Evolutionary conservation across 2,113 vertebrate species (phyloP), one percentile per base, ranked within the genome.

Genomic region (Albula glossodonta): DNA sequence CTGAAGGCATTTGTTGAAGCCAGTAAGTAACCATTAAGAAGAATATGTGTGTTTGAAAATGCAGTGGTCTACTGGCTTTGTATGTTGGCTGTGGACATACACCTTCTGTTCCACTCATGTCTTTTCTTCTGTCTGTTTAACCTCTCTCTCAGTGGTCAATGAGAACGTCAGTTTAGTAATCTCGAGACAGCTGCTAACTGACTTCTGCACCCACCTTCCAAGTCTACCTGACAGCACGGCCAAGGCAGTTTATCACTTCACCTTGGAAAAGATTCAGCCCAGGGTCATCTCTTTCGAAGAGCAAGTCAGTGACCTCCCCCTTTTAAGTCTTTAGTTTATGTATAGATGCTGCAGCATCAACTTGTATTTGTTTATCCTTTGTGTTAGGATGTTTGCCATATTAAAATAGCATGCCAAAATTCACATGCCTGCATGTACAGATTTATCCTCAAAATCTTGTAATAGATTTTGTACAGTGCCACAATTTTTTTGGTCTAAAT

Each of bases 1-100:
- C 93, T 99, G 90, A 99, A 99, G 96, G 98, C 98, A 86, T 99
- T 99, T 94, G 98, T 99, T 86, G 98, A 99, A 98, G 98, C 98
- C 93, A 99, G 98, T 99, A 96, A 95, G 98, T 94, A 48, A 17
- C 19, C 15, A 57, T 60, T 52, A 78, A 3, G 6, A 3, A 82
- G 17, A 6, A 57, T 10, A 11, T 11, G 77, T 66, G 22, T 51
- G 51, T 51, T 25, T 51, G 63, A 77, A 2, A 7, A 78, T 84
- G n/a, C 25, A 52, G n/a, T 19, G 41, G 25, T 15, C 51, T 84
- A 51, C n/a, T 78, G 70, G 22, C 51, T 41, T 41, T 22, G 52
- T 41, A 41, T 41, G 50, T 4, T 22, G 49, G 7, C 31, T 11
- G 17, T 2, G 22, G 50, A 50, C 31, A 12, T 51, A 74, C 48